Evolutionary conservation across 37 sponge, comb jelly and placozoan genomes (phyloP), one percentile per base, ranked within the genome.

Genomic region (Oscarella lobularis): DNA sequence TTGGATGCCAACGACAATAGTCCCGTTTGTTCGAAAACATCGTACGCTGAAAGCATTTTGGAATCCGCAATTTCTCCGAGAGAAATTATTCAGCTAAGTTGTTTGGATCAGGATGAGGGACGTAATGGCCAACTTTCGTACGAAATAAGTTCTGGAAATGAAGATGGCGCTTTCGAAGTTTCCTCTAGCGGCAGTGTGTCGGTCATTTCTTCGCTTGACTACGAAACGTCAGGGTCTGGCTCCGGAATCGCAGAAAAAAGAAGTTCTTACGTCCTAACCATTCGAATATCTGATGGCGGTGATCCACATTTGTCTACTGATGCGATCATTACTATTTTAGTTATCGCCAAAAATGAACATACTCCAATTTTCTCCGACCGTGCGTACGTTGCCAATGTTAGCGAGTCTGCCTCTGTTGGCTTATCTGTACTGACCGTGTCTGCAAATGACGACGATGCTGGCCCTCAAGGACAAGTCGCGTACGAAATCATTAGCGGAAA

Each of bases 381-480:
- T 2, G 2, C 29, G 3, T 36, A 38, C 41, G 36, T 3, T 1
- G 6, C 79, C n/a, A 9, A 14, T 31, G 74, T 85, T 9, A 9
- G 3, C 2, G 74, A 85, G 35, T 27, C 40, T 36, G 65, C 69
- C 31, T 60, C 76, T 27, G 70, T 77, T 0, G 82, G 83, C 39
- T 66, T 66, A 3, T 36, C 30, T 37, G 73, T 89, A 4, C 39
- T 35, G 38, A 77, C 79, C 36, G 40, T 82, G 31, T 66, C 48
- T 0, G 89, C 85, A 0, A 85, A 35, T 20, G 89, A 89, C 67
- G 72, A 3, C 20, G 89, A 89, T 36, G 65, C 75, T 33, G 82
- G 76, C 20, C 80, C 74, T 39, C 79, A 89, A 76, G 89, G 89
- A 33, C 76, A 48, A 1, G 27, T 89, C 14, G 3, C 27, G 2